phyloP scores from a whole-genome alignment of 2,888 invertebrate species.

The Aquatica leii region DNA sequence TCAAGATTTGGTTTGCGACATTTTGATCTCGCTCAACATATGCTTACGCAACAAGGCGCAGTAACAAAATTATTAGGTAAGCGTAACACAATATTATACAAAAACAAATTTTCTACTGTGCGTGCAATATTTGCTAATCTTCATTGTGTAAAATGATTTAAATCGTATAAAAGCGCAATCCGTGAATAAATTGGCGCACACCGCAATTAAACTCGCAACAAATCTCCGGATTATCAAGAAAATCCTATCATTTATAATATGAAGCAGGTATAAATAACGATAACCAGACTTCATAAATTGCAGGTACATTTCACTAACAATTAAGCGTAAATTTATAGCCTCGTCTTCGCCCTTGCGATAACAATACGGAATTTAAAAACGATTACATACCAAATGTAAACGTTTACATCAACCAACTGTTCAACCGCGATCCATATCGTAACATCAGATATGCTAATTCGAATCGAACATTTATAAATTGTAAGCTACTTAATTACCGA shows the following conservation, averaged over 20 bases:
- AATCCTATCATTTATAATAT: constrained; percentile 58
- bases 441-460: constrained; percentile 52
- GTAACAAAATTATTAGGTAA: constrained; percentile 90
- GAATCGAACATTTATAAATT: constrained; percentile 47
- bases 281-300: constrained; percentile 54
- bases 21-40: constrained; percentile 90
- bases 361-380: constrained; percentile 51
- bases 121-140: not conserved
- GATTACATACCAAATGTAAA: constrained; percentile 47
- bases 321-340: constrained; percentile 58
- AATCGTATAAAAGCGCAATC: constrained; percentile 22
- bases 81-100: constrained; percentile 53
- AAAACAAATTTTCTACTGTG: not conserved
- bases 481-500: constrained; percentile 49
- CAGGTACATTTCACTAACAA: constrained; percentile 59
- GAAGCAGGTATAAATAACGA: constrained; percentile 54
- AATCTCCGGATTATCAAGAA: constrained; percentile 57
- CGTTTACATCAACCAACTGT: constrained; percentile 48
- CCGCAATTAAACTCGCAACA: constrained; percentile 53
- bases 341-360: constrained; percentile 52
- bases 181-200: constrained; percentile 26
- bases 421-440: constrained; percentile 48
- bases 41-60: constrained; percentile 90
- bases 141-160: constrained; percentile 16
- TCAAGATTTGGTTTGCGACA: constrained; percentile 84